Percentiles rank a stretch among this genome's conserved stretches.
phyloP scores from a whole-genome alignment of 1,140 invertebrate species.

The Hypothenemus hampei region DNA sequence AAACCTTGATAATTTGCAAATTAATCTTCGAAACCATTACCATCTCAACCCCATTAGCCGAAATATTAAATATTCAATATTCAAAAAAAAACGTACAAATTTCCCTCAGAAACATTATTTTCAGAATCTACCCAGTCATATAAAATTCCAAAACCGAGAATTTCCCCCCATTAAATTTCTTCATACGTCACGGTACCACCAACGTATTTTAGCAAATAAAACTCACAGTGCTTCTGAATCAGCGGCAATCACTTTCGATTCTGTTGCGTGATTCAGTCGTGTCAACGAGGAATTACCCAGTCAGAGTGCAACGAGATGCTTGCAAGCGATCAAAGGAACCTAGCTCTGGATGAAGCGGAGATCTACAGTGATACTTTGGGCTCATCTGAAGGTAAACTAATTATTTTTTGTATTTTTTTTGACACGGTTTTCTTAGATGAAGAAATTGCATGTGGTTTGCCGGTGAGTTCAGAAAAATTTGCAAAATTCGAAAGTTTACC shows the following conservation, averaged over 20 bases:
- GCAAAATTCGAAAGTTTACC: conserved; percentile 49
- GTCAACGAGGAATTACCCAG: conserved; percentile 24
- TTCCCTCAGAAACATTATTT: too few species aligned
- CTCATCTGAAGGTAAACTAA: conserved; percentile 29
- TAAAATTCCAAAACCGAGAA: too few species aligned
- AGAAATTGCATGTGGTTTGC: conserved; percentile 21
- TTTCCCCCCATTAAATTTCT: too few species aligned
- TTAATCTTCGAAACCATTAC: too few species aligned
- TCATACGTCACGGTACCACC: conserved; percentile 23
- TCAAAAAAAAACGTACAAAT: too few species aligned
- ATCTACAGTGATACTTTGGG: conserved; percentile 33
- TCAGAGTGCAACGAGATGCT: conserved; percentile 28
- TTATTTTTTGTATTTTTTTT: too few species aligned
- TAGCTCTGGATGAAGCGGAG: conserved; percentile 28
- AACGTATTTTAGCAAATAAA: too few species aligned
- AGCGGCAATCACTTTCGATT: conserved; percentile 4
- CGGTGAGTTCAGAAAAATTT: conserved; percentile 4
- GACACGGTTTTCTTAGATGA: conserved; percentile 27
- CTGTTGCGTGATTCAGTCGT: conserved; percentile 31
- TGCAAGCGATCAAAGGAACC: conserved; percentile 27
- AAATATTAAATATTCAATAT: too few species aligned
- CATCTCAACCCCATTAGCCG: too few species aligned
- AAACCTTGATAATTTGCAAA: too few species aligned
- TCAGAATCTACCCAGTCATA: too few species aligned
- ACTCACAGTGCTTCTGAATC: too few species aligned